These are phyloP conservation scores for Fistularia tabacaria DNA, from an alignment of 2,797 vertebrate species.

Conservation along the genomic window DNA sequence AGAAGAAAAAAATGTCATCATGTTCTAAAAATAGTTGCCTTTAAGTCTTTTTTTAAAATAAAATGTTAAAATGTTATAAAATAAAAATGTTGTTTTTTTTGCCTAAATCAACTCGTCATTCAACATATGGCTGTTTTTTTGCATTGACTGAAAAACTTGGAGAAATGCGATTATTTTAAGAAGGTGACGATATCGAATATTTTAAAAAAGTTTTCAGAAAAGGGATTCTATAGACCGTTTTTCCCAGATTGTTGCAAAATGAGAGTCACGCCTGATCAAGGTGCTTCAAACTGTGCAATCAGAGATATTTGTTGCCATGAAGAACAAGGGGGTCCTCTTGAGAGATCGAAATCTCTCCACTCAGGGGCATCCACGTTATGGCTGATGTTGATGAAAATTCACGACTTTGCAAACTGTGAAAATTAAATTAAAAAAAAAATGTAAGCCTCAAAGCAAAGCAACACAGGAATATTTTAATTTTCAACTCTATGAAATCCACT, in stretches of 20 bases:
- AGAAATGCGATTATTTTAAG: too few relatives aligned
- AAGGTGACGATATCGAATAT: neutral
- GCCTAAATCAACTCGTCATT: too few relatives aligned
- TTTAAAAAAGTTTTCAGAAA: neutral
- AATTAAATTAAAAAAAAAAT: neutral
- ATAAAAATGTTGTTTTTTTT: too few relatives aligned
- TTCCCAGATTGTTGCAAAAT: constrained; percentile 32
- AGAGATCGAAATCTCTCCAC: constrained; percentile 9
- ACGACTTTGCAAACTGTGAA: constrained; percentile 3
- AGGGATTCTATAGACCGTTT: too few relatives aligned
- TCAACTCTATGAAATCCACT: too few relatives aligned
- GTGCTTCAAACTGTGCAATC: constrained; percentile 46
- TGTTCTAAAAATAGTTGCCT: too few relatives aligned
- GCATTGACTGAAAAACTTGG: too few relatives aligned
- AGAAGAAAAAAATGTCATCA: too few relatives aligned
- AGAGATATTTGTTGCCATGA: constrained; percentile 22
- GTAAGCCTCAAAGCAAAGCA: neutral
- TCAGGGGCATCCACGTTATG: neutral
- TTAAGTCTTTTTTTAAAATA: too few relatives aligned
- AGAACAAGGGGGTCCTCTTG: constrained; percentile 9
- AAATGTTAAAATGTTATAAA: too few relatives aligned
- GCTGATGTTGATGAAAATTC: constrained; percentile 14
- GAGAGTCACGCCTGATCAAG: constrained; percentile 27
- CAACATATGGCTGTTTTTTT: too few relatives aligned
- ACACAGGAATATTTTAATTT: too few relatives aligned